phyloP scores from a whole-genome alignment of 2,797 vertebrate genomes.

The Gorsachius magnificus region DNA sequence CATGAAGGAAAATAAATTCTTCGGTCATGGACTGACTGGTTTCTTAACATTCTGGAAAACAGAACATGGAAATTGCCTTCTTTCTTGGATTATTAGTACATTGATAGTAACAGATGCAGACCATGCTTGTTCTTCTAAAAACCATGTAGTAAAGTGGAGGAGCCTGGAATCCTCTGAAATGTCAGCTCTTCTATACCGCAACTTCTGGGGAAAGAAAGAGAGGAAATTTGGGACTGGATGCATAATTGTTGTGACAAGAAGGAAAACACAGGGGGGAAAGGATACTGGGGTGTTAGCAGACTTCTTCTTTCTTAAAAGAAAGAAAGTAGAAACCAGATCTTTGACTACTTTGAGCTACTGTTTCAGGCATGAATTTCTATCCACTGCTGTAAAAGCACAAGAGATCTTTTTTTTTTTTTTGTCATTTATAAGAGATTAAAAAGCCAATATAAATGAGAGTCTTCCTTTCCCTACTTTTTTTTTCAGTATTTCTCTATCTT shows the following conservation, averaged over 20 bases:
- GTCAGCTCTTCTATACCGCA: background rate
- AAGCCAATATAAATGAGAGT: background rate
- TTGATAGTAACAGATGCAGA: background rate
- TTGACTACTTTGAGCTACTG: background rate
- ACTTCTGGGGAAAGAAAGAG: background rate
- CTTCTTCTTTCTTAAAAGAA: background rate
- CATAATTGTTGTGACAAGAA: background rate
- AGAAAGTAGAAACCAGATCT: background rate
- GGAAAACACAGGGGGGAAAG: background rate
- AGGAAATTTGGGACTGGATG: background rate
- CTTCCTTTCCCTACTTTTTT: accelerated
- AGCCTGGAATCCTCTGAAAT: background rate
- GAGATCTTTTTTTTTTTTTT: background rate
- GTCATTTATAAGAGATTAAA: background rate
- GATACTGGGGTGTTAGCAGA: background rate
- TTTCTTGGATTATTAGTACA: background rate
- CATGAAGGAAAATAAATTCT: background rate
- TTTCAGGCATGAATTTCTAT: background rate
- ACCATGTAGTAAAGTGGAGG: background rate
- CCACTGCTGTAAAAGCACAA: background rate
- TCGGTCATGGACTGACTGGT: background rate
- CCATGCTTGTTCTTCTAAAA: background rate
- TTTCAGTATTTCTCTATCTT: background rate
- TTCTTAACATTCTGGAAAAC: background rate
- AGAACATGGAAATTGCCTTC: background rate